phyloP scores from a whole-genome alignment of 2,113 vertebrate genomes.

The Erinaceus europaeus region DNA sequence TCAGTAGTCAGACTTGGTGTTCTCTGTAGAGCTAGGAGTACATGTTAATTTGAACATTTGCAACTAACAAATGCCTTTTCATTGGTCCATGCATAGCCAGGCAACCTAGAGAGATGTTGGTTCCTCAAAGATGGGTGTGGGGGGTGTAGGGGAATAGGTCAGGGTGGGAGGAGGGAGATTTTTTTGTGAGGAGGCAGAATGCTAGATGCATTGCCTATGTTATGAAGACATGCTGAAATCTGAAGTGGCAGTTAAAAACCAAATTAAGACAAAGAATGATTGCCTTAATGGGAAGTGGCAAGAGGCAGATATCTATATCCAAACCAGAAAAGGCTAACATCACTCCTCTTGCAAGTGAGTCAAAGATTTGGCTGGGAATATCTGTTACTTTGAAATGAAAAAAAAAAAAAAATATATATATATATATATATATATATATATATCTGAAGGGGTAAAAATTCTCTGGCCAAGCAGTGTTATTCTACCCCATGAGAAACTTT shows the following conservation, averaged over 20 bases:
- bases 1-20: constrained; percentile 38
- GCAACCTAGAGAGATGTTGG: not conserved
- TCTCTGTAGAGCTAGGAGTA: constrained; percentile 23
- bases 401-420: not conserved
- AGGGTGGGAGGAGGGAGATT: not conserved
- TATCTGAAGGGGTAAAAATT: not conserved
- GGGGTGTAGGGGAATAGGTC: rapidly evolving
- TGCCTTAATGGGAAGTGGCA: not conserved
- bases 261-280: not conserved
- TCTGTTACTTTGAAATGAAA: constrained; percentile 14
- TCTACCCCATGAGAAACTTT: constrained; percentile 46
- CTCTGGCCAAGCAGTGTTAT: not conserved
- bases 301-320: not conserved
- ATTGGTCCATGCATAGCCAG: not conserved
- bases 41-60: constrained; percentile 59
- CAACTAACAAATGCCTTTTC: constrained; percentile 40
- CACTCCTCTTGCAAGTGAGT: constrained; percentile 18
- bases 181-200: not conserved
- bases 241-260: not conserved
- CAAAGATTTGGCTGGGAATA: constrained; percentile 16
- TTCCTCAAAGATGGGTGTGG: not conserved
- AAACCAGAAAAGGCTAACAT: not conserved
- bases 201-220: not conserved
- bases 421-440: not conserved
- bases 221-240: not conserved